phyloP scores from a whole-genome alignment of 2,797 vertebrate species.

The Chanos chanos region DNA sequence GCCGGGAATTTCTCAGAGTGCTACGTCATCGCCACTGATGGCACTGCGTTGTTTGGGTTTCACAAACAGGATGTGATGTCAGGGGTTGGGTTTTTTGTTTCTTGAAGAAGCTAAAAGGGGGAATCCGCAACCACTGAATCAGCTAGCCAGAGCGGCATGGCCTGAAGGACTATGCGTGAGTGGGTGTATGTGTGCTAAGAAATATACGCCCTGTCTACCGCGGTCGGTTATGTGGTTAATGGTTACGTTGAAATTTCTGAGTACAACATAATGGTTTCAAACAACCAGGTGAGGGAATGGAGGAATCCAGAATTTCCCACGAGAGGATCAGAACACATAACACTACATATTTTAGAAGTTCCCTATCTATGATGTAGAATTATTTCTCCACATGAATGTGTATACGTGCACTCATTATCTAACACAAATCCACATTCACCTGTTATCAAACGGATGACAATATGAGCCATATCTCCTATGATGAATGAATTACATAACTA shows the following conservation, averaged over 20 bases:
- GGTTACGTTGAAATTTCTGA: background rate
- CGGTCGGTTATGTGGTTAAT: slow-evolving; percentile 12
- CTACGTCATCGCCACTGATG: slow-evolving; percentile 6
- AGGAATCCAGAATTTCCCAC: background rate
- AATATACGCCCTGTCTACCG: background rate
- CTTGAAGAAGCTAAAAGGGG: slow-evolving; percentile 23
- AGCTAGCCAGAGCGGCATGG: slow-evolving; percentile 14
- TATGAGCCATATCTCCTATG: background rate
- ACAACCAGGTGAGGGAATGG: background rate
- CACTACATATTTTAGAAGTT: too few species aligned
- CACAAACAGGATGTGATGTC: slow-evolving; percentile 30
- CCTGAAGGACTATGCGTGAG: slow-evolving; percentile 1
- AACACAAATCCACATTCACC: too few species aligned
- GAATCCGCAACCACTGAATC: slow-evolving; percentile 16
- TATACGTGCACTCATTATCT: too few species aligned
- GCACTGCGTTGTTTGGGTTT: background rate
- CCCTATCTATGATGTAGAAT: too few species aligned
- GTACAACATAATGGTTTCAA: background rate
- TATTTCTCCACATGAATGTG: too few species aligned
- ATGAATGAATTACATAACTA: background rate
- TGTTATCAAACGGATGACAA: background rate
- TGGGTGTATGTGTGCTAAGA: background rate
- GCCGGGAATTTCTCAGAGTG: slow-evolving; percentile 35
- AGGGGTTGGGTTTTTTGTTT: slow-evolving; percentile 21
- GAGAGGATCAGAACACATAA: too few species aligned